Percentiles rank a stretch among this genome's conserved stretches.
Evolutionary conservation across 1,140 invertebrate genomes (phyloP).

Genomic region (Cydia pomonella): DNA sequence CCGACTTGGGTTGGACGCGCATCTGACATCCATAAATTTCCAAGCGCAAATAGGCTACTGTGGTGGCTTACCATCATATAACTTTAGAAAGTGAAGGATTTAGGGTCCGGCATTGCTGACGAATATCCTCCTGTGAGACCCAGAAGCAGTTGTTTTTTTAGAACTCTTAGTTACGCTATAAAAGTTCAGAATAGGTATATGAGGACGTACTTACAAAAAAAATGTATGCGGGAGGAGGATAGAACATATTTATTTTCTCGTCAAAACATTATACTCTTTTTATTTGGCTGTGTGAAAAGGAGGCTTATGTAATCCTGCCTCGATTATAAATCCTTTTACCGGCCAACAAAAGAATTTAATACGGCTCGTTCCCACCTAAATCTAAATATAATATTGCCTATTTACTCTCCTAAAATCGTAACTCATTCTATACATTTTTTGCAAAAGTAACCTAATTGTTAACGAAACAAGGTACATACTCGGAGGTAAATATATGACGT

Average conservation of each 20-base stretch:
- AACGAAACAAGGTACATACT: background rate
- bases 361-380: slow-evolving; percentile 27
- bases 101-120: too few relatives aligned
- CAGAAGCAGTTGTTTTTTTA: too few relatives aligned
- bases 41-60: too few relatives aligned
- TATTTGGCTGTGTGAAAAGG: background rate
- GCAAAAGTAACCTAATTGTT: background rate
- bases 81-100: too few relatives aligned
- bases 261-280: background rate
- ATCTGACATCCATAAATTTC: too few relatives aligned
- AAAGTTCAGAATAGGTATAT: too few relatives aligned
- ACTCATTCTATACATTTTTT: background rate
- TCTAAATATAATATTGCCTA: slow-evolving; percentile 26
- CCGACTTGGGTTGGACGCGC: too few relatives aligned
- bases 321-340: slow-evolving; percentile 6
- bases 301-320: slow-evolving; percentile 16
- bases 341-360: slow-evolving; percentile 29
- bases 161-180: too few relatives aligned
- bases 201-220: too few relatives aligned
- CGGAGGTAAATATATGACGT: background rate
- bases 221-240: background rate
- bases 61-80: too few relatives aligned
- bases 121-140: too few relatives aligned
- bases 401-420: background rate
- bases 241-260: background rate